Evolutionary conservation across 2,797 vertebrate species (phyloP).

Genomic region (Anguilla pacifica): DNA sequence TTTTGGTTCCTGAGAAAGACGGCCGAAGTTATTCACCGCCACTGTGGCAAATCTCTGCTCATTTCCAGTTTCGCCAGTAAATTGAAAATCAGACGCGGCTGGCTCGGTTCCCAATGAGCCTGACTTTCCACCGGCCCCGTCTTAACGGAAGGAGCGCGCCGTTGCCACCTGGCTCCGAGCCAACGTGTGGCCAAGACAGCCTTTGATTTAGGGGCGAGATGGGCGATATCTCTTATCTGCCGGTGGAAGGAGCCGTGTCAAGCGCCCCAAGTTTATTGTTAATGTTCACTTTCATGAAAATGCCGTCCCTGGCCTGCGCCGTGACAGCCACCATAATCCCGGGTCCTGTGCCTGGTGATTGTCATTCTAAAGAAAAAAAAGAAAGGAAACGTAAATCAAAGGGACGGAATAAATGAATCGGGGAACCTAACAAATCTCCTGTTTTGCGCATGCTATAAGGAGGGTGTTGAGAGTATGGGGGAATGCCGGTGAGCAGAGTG

Average conservation of each 20-base stretch:
- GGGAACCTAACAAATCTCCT: background rate
- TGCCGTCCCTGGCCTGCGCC: background rate
- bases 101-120: conserved; percentile 50
- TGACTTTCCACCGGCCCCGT: conserved; percentile 62
- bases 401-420: conserved; percentile 8
- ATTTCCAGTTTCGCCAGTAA: conserved; percentile 13
- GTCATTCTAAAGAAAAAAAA: background rate
- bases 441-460: background rate
- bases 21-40: conserved; percentile 9
- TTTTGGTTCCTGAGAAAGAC: background rate
- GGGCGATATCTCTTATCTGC: conserved; percentile 65
- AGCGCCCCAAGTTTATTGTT: conserved; percentile 17
- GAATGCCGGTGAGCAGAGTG: background rate
- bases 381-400: background rate
- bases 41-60: conserved; percentile 33
- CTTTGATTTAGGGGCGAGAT: conserved; percentile 44
- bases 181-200: conserved; percentile 48
- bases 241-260: background rate
- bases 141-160: conserved; percentile 63
- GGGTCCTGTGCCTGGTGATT: background rate
- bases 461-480: background rate
- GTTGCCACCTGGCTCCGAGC: conserved; percentile 63
- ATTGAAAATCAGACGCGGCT: conserved; percentile 21
- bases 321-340: background rate
- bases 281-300: conserved; percentile 23